Evolutionary conservation across 2,888 invertebrate species (phyloP).

Genomic region (Meteorus cinctellus): DNA sequence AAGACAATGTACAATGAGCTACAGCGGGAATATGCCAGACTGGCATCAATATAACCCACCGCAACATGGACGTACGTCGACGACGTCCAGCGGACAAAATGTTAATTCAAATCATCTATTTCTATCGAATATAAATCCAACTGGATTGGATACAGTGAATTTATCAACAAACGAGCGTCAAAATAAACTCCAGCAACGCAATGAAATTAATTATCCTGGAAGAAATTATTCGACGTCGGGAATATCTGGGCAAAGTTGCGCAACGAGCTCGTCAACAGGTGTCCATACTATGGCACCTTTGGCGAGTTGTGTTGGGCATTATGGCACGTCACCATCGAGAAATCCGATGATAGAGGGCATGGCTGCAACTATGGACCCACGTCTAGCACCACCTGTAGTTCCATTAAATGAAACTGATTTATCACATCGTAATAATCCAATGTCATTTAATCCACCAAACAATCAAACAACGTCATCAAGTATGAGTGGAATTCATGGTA

Average conservation of each 20-base stretch:
- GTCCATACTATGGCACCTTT: constrained; percentile 57
- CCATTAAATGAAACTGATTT: constrained; percentile 58
- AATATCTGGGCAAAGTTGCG: constrained; percentile 47
- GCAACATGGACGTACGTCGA: constrained; percentile 55
- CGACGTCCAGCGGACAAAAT: constrained; percentile 60
- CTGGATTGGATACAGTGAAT: constrained; percentile 59
- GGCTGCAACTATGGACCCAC: constrained; percentile 55
- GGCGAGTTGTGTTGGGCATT: constrained; percentile 62
- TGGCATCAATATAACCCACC: constrained; percentile 71
- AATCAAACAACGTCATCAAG: constrained; percentile 53
- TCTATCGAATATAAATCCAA: constrained; percentile 59
- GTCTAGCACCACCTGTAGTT: constrained; percentile 51
- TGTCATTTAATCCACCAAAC: constrained; percentile 58
- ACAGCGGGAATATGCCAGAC: constrained; percentile 70
- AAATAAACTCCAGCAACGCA: constrained; percentile 59
- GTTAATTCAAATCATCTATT: constrained; percentile 62
- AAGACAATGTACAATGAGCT: constrained; percentile 72
- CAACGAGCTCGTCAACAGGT: constrained; percentile 57
- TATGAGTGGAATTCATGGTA: constrained; percentile 32
- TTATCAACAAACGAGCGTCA: constrained; percentile 56
- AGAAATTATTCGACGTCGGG: constrained; percentile 45
- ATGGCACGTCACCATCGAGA: constrained; percentile 57
- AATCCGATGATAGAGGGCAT: constrained; percentile 62
- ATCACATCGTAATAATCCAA: constrained; percentile 59
- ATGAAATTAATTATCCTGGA: constrained; percentile 54